Percentiles rank a stretch among this genome's conserved stretches.
These are phyloP conservation scores for Leguminivora glycinivorella DNA, from an alignment of 1,140 invertebrate genomes.

Conservation along the genomic window DNA sequence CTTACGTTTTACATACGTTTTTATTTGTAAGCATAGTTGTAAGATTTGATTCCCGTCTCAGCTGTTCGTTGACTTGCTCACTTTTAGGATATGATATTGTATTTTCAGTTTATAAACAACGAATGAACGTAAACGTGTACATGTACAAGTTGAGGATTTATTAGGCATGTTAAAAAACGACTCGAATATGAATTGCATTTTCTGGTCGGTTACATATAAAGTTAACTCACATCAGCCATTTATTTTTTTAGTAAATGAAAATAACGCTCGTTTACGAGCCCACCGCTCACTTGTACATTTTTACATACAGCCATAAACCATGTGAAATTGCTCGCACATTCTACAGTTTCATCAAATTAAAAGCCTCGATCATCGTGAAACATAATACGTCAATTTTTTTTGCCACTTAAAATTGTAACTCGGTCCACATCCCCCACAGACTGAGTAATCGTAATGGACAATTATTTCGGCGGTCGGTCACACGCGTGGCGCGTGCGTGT, in stretches of 20 bases:
- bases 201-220: neutral
- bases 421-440: conserved; percentile 35
- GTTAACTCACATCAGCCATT: neutral
- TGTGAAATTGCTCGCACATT: neutral
- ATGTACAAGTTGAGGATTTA: too few species aligned
- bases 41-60: too few species aligned
- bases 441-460: conserved; percentile 62
- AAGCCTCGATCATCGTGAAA: conserved; percentile 6
- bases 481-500: conserved; percentile 73
- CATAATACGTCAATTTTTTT: conserved; percentile 14
- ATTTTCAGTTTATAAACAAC: too few species aligned
- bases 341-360: conserved; percentile 7
- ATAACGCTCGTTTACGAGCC: neutral
- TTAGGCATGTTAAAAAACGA: too few species aligned
- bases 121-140: too few species aligned
- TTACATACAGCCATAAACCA: neutral
- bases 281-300: neutral
- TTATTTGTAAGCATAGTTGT: too few species aligned
- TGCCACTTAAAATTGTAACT: conserved; percentile 26
- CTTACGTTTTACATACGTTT: neutral
- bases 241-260: neutral
- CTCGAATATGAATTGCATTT: neutral
- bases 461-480: conserved; percentile 74
- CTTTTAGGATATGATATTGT: too few species aligned
- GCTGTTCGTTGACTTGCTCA: too few species aligned